Conservation (phyloP, 2,113 vertebrate genomes). For the Chaetodon auriga region DNA sequence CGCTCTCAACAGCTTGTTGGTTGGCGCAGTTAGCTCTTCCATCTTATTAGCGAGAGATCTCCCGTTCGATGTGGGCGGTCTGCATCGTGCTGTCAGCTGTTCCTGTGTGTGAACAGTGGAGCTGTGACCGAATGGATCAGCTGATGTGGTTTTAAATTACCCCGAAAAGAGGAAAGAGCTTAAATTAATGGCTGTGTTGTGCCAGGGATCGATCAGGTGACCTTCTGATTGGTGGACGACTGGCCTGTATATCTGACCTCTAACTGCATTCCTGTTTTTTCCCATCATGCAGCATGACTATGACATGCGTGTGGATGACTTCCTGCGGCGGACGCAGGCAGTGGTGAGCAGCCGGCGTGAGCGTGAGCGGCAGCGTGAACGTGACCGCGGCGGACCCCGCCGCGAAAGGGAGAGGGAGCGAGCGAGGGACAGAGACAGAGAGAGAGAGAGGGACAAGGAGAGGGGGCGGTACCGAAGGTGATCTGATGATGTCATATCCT, state of each 20-base stretch:
- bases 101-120: no score
- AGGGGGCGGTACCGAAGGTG: conserved; percentile 93
- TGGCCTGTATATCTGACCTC: not conserved
- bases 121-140: no score
- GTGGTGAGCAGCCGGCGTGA: conserved; percentile 95
- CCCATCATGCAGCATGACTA: conserved; percentile 91
- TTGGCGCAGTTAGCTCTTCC: no score
- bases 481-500: conserved; percentile 37
- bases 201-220: no score
- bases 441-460: conserved; percentile 93
- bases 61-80: no score
- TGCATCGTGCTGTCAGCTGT: no score
- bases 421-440: conserved; percentile 87
- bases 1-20: no score
- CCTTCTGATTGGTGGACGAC: no score
- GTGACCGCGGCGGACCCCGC: conserved; percentile 88
- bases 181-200: no score
- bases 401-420: conserved; percentile 84
- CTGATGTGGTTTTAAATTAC: no score
- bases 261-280: not conserved
- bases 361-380: conserved; percentile 92
- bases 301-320: conserved; percentile 98
- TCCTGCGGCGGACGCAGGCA: conserved; percentile 95
- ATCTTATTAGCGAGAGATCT: no score
- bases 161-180: no score